Evolutionary conservation across 2,113 vertebrate species (phyloP), one percentile per base, ranked within the genome.

Genomic region (Corythoichthys haematopterus): DNA sequence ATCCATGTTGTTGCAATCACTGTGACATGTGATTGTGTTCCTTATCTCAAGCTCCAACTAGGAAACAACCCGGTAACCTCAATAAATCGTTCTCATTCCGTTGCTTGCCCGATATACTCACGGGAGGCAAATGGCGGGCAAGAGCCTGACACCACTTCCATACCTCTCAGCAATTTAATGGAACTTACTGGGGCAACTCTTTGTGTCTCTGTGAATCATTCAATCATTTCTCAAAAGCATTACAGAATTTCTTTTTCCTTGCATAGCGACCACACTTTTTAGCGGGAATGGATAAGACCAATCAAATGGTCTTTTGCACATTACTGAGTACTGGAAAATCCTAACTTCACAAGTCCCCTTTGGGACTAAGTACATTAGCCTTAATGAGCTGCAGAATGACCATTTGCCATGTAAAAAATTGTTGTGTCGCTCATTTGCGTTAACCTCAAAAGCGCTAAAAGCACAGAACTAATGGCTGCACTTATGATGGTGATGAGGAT

Each of bases 41-140:
- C 37, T 67, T 57, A 77, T 71, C n/a, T 69, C 12, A 47, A 47
- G 40, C 69, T 70, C 66, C 45, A 37, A 53, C 50, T 35, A 60
- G 70, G 15, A 69, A 76, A 58, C 36, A 63, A 71, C 33, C 64
- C 50, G 70, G 40, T 74, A 63, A 59, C 64, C 52, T 66, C 33
- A 37, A 70, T 59, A 64, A 36, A 14, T 68, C 2, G 7, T n/a
- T 55, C 47, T 60, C 61, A 70, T 71, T 71, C 61, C 51, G 77
- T 68, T 72, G 9, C 28, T 37, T 12, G 4, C 53, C 28, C 33
- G 64, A 68, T 33, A 33, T 72, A 36, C 51, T 51, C 37, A 36
- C 5, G 3, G 40, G n/a, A 65, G 53, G 71, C 40, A 16, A 45
- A 74, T 53, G 12, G 38, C 48, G 36, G 33, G 14, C 1, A n/a